A percentile compares a stretch with the other conserved stretches of the same genome.
Evolutionary conservation across 1,140 invertebrate genomes (phyloP).

Genomic region (Megathymus violae): DNA sequence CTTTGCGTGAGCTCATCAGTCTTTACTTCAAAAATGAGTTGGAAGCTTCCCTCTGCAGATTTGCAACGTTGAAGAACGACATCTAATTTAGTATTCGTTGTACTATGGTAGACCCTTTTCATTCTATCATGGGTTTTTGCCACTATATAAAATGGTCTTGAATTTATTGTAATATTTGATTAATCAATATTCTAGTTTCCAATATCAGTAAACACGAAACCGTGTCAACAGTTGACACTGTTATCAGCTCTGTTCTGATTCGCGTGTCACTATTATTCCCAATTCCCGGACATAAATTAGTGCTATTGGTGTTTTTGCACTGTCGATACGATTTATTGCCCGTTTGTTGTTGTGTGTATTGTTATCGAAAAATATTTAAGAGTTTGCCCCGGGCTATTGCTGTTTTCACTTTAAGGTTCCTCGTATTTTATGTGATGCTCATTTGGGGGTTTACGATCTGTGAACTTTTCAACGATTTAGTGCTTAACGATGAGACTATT

Average conservation of each 20-base stretch:
- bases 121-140: too few relatives aligned
- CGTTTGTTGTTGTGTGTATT: not conserved
- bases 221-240: constrained; percentile 14
- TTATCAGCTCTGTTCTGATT: constrained; percentile 20
- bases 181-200: constrained; percentile 1
- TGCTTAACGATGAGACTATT: constrained; percentile 1
- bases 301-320: constrained; percentile 16
- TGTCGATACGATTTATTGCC: constrained; percentile 24
- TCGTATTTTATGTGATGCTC: constrained; percentile 5
- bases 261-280: constrained; percentile 8
- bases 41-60: too few relatives aligned
- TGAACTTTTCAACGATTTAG: constrained; percentile 6
- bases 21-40: too few relatives aligned
- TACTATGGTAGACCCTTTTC: too few relatives aligned
- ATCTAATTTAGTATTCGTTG: too few relatives aligned
- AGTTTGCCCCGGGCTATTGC: not conserved
- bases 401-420: not conserved
- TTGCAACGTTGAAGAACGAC: not conserved
- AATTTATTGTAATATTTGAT: too few relatives aligned
- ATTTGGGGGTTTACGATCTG: constrained; percentile 4
- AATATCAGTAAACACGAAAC: not conserved
- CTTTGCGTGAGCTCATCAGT: too few relatives aligned
- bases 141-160: too few relatives aligned
- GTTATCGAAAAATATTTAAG: constrained; percentile 11
- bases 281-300: constrained; percentile 18